Evolutionary conservation across 2,888 invertebrate genomes (phyloP), one percentile per base, ranked within the genome.

Genomic region (Tenthredo scrophulariae): DNA sequence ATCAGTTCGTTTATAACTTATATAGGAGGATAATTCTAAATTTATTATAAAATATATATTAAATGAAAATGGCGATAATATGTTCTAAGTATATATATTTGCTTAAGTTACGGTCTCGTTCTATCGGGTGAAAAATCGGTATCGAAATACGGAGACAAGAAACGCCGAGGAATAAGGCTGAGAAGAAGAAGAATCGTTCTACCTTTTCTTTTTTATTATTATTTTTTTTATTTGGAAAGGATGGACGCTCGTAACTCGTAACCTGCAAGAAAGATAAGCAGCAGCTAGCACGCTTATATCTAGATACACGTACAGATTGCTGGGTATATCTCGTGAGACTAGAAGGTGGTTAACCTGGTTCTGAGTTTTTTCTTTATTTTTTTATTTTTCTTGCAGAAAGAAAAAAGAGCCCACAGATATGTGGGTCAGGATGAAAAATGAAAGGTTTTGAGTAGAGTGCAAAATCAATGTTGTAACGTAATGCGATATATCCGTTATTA

Each of bases 271-370:
- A 67, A 67, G 29, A 67, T 67, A 67, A 33, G 29, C 67, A 33
- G 67, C 67, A 67, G 29, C 67, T 15, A 67, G 26, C 62, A 22
- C 26, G 22, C 22, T 26, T 26, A 26, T 62, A 62, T 26, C 62
- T 62, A 43, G 37, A 70, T 72, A 72, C 22, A 72, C 87, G 83
- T 86, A 85, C 85, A 87, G 89, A 89, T 90, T 89, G 88, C 88
- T 79, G 85, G 84, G 85, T 86, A 88, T 89, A 88, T 89, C 89
- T 89, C 89, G 86, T 86, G 90, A 87, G 89, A 89, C 87, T 86
- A 84, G 86, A 84, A 86, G 88, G 86, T 88, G 87, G 89, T 89
- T 90, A 89, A 89, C 89, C 88, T 87, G 88, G 85, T 88, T 89
- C 86, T 88, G 87, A 88, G 26, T 43, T 15, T 74, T n/a, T 58